A percentile compares a stretch with the other conserved stretches of the same genome.
phyloP scores from a whole-genome alignment of 1,140 invertebrate species.

The Aphelinus atriplicis region DNA sequence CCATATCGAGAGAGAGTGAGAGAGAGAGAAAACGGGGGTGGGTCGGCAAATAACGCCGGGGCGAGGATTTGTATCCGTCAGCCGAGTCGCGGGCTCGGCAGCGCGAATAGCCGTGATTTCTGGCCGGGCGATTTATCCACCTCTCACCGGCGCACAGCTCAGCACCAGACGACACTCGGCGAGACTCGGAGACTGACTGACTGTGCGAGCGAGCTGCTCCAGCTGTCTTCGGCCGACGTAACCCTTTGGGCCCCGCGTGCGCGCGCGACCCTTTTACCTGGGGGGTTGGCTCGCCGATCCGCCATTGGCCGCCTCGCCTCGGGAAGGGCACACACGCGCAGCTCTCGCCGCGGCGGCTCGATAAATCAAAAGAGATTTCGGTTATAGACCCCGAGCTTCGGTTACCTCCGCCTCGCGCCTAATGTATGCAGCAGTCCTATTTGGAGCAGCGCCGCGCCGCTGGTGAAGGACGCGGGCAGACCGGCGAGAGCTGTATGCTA shows the following conservation, averaged over 20 bases:
- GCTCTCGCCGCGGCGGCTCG: constrained; percentile 11
- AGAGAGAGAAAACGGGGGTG: too few relatives aligned
- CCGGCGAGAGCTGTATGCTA: too few relatives aligned
- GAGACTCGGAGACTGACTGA: not conserved
- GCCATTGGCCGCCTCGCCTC: not conserved
- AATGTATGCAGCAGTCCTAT: constrained; percentile 28
- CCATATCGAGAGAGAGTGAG: constrained; percentile 57
- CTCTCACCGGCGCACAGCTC: not conserved
- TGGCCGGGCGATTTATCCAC: constrained; percentile 11
- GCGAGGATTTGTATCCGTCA: constrained; percentile 62
- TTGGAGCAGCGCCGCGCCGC: too few relatives aligned
- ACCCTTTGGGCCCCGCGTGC: constrained; percentile 22
- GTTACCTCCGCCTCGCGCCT: constrained; percentile 15
- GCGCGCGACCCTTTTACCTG: not conserved
- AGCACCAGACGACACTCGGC: not conserved
- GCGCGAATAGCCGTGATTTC: constrained; percentile 35
- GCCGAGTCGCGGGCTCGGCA: constrained; percentile 40
- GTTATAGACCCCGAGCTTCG: constrained; percentile 13
- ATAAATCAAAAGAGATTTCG: constrained; percentile 42
- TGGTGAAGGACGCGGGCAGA: too few relatives aligned
- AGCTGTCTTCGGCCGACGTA: constrained; percentile 33
- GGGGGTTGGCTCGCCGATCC: not conserved
- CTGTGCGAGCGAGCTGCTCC: not conserved
- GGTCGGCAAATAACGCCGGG: constrained; percentile 57
- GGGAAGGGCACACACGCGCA: not conserved